phyloP scores from a whole-genome alignment of 1,140 invertebrate genomes.

The Bombus waltoni region DNA sequence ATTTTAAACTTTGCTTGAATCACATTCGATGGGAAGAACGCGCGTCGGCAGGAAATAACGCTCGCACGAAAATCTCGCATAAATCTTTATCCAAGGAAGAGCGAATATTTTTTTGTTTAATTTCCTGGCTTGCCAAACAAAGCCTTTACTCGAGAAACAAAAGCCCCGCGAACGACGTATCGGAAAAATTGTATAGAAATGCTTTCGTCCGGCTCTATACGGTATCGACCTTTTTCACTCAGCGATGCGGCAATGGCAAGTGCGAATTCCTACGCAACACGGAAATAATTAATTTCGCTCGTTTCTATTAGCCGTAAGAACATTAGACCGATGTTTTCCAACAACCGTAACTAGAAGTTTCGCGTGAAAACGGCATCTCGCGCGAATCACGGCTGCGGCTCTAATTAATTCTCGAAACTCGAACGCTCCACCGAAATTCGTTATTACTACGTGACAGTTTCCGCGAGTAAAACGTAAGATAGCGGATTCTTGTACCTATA shows the following conservation, averaged over 20 bases:
- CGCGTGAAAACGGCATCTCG: not conserved
- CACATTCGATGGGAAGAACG: not conserved
- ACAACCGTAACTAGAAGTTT: not conserved
- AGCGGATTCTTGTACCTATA: not conserved
- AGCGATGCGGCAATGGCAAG: not conserved
- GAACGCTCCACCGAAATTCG: constrained; percentile 42
- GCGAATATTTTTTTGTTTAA: not conserved
- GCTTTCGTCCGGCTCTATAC: too few species aligned
- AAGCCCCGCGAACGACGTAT: too few species aligned
- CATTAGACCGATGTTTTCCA: constrained; percentile 5
- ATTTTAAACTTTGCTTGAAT: not conserved
- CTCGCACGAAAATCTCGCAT: not conserved
- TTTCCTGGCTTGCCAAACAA: not conserved
- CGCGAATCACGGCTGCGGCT: constrained; percentile 1
- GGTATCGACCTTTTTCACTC: not conserved
- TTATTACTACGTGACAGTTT: constrained; percentile 39
- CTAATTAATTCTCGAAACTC: constrained; percentile 69
- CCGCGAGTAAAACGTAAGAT: constrained; percentile 19
- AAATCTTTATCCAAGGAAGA: not conserved
- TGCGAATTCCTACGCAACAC: too few species aligned
- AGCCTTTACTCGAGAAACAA: not conserved
- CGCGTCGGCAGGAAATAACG: not conserved
- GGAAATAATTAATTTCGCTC: constrained; percentile 23
- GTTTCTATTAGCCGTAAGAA: not conserved
- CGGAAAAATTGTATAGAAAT: not conserved